These are phyloP conservation scores for Phylloscopus trochiloides DNA, from an alignment of 2,113 vertebrate genomes.

Conservation along the genomic window DNA sequence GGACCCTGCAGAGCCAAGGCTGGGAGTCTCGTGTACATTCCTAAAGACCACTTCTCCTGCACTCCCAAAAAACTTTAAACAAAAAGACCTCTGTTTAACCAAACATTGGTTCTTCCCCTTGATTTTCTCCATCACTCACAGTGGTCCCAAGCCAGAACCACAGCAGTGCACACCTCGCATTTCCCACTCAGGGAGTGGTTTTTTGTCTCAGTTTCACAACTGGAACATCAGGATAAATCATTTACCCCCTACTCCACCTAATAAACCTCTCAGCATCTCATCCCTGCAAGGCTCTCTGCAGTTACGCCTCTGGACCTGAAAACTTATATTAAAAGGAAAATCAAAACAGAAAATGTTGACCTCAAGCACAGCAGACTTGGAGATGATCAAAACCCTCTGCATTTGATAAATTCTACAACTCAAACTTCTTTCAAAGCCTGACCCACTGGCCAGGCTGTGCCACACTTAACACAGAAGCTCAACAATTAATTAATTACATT, in stretches of 20 bases:
- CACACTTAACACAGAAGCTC: neutral
- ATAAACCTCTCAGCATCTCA: neutral
- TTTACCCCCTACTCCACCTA: neutral
- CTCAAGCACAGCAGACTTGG: neutral
- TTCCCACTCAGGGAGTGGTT: neutral
- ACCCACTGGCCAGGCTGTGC: neutral
- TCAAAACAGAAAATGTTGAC: neutral
- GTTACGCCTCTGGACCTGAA: neutral
- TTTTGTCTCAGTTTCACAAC: neutral
- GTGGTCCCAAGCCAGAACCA: neutral
- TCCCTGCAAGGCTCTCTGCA: neutral
- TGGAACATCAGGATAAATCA: neutral
- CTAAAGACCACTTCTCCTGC: neutral
- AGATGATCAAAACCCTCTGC: neutral
- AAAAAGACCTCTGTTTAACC: neutral
- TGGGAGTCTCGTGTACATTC: accelerated
- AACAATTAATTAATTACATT: neutral
- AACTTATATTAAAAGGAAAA: neutral
- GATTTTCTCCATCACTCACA: neutral
- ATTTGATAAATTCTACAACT: neutral
- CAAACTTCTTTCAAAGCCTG: neutral
- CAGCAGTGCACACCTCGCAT: accelerated
- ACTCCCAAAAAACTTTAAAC: neutral
- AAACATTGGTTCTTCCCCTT: neutral
- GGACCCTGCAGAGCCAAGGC: neutral